A percentile compares a stretch with the other conserved stretches of the same genome.
phyloP scores from a whole-genome alignment of 2,888 invertebrate species.

The Osmoderma eremita region DNA sequence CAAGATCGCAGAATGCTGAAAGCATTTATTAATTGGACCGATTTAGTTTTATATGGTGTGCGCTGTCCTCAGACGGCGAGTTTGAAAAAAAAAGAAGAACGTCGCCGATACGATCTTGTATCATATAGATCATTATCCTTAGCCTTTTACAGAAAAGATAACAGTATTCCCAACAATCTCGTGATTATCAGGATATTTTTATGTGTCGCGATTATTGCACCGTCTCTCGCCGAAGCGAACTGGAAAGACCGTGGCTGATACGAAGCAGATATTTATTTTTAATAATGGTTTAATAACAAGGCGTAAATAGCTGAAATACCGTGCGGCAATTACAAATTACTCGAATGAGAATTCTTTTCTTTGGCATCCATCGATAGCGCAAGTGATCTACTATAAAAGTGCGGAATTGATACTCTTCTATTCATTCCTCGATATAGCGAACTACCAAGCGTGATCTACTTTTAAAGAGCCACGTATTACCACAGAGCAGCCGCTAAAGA shows the following conservation, averaged over 20 bases:
- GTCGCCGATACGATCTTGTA: constrained; percentile 39
- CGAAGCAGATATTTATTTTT: constrained; percentile 19
- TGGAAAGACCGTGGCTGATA: background rate
- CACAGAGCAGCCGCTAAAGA: too few species aligned
- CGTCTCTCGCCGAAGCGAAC: constrained; percentile 5
- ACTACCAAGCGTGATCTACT: too few species aligned
- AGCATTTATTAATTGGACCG: constrained; percentile 42
- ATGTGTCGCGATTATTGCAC: constrained; percentile 29
- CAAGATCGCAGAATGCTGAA: constrained; percentile 41
- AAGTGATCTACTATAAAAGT: too few species aligned
- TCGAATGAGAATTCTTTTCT: constrained; percentile 12
- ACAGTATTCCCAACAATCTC: constrained; percentile 35
- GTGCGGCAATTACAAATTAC: constrained; percentile 15
- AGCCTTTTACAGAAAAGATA: constrained; percentile 41
- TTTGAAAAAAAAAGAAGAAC: background rate
- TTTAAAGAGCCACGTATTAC: too few species aligned
- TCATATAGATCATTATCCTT: constrained; percentile 41
- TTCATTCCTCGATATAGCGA: too few species aligned
- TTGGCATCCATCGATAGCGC: too few species aligned
- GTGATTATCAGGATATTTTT: constrained; percentile 39
- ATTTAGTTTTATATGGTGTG: constrained; percentile 37
- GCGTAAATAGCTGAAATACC: constrained; percentile 14
- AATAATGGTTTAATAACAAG: constrained; percentile 22
- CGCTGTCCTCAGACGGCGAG: background rate
- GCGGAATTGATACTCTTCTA: too few species aligned